These are phyloP conservation scores for Saturnia japonica DNA, from an alignment of 2,888 invertebrate genomes.

Conservation along the genomic window DNA sequence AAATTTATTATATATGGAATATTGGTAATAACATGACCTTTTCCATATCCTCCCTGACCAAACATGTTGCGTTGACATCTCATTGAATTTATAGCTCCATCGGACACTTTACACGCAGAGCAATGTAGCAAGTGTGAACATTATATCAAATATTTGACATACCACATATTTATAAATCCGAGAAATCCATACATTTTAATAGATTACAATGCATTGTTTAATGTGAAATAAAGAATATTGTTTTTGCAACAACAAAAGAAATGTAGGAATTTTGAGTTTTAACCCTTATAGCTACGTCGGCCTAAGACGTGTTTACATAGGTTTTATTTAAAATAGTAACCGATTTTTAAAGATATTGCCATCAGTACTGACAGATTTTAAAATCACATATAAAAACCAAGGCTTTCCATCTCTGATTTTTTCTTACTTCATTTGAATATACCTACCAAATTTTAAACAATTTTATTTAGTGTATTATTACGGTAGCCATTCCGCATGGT, in stretches of 20 bases:
- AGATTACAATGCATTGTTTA: slow-evolving; percentile 24
- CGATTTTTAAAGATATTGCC: too few relatives aligned
- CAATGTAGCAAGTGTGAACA: slow-evolving; percentile 55
- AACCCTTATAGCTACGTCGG: too few relatives aligned
- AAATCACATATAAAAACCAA: too few relatives aligned
- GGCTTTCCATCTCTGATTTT: too few relatives aligned
- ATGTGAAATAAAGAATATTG: not conserved
- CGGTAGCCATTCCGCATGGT: not conserved
- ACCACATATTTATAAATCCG: slow-evolving; percentile 57
- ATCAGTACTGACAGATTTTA: too few relatives aligned
- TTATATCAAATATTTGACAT: slow-evolving; percentile 58
- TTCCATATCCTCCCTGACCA: slow-evolving; percentile 11
- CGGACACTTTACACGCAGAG: slow-evolving; percentile 39
- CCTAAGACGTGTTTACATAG: too few relatives aligned
- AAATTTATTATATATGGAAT: not conserved
- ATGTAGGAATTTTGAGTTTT: too few relatives aligned
- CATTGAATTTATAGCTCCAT: slow-evolving; percentile 46
- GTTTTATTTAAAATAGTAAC: too few relatives aligned
- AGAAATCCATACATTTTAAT: slow-evolving; percentile 36
- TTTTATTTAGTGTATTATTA: not conserved
- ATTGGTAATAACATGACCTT: slow-evolving; percentile 9
- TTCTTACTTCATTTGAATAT: not conserved
- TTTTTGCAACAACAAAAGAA: too few relatives aligned
- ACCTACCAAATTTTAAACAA: not conserved
- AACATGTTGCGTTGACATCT: slow-evolving; percentile 39